phyloP scores from a whole-genome alignment of 2,113 vertebrate species.

The Bujurquina vittata region DNA sequence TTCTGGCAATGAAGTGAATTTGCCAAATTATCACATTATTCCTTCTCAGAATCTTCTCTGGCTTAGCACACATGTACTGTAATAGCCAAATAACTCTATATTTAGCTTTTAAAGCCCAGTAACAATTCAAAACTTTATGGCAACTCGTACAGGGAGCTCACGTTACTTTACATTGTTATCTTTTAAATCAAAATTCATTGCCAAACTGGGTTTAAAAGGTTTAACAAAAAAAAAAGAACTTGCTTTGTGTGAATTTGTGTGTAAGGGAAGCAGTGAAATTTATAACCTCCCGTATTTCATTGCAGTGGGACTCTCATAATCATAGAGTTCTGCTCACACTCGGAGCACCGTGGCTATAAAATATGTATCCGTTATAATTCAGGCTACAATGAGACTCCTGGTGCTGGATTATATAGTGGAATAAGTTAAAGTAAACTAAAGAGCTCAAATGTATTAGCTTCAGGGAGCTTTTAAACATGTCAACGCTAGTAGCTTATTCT shows the following conservation, averaged over 20 bases:
- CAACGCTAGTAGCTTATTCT: not conserved
- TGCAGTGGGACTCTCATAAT: conserved; percentile 15
- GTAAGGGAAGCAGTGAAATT: conserved; percentile 28
- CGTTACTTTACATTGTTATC: too few relatives aligned
- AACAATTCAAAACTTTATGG: not conserved
- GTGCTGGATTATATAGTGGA: conserved; percentile 13
- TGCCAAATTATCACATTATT: not conserved
- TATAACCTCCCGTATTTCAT: conserved; percentile 43
- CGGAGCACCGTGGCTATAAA: conserved; percentile 20
- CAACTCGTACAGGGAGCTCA: too few relatives aligned
- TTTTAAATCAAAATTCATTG: conserved; percentile 19
- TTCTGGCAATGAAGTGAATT: not conserved
- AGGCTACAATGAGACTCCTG: conserved; percentile 20
- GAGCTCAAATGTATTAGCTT: not conserved
- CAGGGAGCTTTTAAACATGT: not conserved
- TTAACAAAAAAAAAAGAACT: conserved; percentile 5
- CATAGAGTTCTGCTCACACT: conserved; percentile 13
- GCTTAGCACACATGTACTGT: not conserved
- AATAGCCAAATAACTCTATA: not conserved
- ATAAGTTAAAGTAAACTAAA: conserved; percentile 1
- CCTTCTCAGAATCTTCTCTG: not conserved
- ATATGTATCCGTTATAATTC: conserved; percentile 17
- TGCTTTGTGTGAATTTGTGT: not conserved
- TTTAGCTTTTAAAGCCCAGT: not conserved
- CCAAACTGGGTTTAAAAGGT: not conserved